Base-by-base conservation (phyloP, 2,888 invertebrate genomes). In the Latrodectus elegans region DNA sequence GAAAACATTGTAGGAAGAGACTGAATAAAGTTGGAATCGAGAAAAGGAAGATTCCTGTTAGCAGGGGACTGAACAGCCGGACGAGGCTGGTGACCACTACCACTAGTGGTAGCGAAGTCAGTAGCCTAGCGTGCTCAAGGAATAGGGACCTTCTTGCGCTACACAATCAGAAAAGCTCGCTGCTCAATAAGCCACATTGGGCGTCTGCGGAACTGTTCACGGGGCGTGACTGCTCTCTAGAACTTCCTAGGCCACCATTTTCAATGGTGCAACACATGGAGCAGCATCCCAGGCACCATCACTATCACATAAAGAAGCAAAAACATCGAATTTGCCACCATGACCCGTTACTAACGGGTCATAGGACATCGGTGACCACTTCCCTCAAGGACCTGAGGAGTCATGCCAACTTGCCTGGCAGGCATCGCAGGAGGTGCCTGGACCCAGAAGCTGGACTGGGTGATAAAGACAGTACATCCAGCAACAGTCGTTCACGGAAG, bases 251-350 rank as follows among this genome's bases (percentile, higher is more conserved):
- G 49, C 71, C 55, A 55, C 73, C 65, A 22, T 67, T 4, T n/a
- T 51, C 22, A 67, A 38, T 52, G 53, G 38, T 8, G 38, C 60
- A 10, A 65, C 73, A 55, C 73, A 52, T 8, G 49, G 17, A 8
- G 64, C 49, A 64, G 65, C 88, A 84, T 12, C 76, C 64, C n/a
- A 60, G 51, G 10, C 87, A 82, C 70, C 87, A 88, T 70, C 82
- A 88, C 75, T 65, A 88, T 71, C 81, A 81, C 65, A 38, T 51
- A 22, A 75, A 76, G 70, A 75, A 79, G 73, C 76, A 73, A 55
- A 78, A 75, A 78, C 88, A 83, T 78, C 88, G 83, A 81, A 87
- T 88, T 22, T 88, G 88, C 52, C 88, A 88, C 70, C 88, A 60
- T 60, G 38, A 38, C 49, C 82, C 82, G 0, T 64, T 82, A 38